phyloP scores from a whole-genome alignment of 2,888 invertebrate genomes.

The Matsumyia berberina region DNA sequence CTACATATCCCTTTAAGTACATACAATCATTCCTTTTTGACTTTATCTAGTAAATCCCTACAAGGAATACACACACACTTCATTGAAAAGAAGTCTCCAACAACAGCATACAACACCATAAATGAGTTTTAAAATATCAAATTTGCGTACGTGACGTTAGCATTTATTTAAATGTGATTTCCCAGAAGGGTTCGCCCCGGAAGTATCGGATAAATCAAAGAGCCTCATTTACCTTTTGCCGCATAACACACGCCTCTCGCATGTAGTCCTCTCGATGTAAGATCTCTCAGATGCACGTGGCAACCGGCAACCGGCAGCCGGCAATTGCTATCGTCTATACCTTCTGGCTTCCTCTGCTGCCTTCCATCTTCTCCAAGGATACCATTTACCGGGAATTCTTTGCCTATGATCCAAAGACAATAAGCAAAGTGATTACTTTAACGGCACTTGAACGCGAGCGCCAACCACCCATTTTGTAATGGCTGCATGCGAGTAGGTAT shows the following conservation, averaged over 20 bases:
- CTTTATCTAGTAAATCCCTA: neutral
- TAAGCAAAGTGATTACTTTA: slow-evolving; percentile 44
- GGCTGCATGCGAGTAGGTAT: no score
- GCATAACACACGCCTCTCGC: slow-evolving; percentile 15
- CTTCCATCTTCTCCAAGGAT: neutral
- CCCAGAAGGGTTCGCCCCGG: slow-evolving; percentile 37
- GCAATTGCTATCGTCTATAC: neutral
- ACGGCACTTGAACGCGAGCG: slow-evolving; percentile 43
- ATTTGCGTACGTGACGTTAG: slow-evolving; percentile 32
- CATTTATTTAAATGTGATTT: slow-evolving; percentile 29
- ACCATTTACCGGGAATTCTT: slow-evolving; percentile 16
- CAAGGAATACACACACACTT: neutral
- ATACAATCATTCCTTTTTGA: no score
- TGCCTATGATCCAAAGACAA: slow-evolving; percentile 27
- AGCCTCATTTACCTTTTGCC: slow-evolving; percentile 18
- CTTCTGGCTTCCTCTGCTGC: slow-evolving; percentile 9
- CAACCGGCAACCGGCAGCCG: slow-evolving; percentile 23
- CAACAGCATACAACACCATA: slow-evolving; percentile 10
- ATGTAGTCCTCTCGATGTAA: neutral
- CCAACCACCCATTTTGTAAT: slow-evolving; percentile 32
- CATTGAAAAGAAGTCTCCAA: slow-evolving; percentile 5
- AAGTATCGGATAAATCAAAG: slow-evolving; percentile 40
- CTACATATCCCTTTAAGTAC: no score
- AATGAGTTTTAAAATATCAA: slow-evolving; percentile 32
- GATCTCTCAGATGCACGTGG: slow-evolving; percentile 32